Evolutionary conservation across 2,888 invertebrate genomes (phyloP).

Genomic region (Gymnocheta viridis): DNA sequence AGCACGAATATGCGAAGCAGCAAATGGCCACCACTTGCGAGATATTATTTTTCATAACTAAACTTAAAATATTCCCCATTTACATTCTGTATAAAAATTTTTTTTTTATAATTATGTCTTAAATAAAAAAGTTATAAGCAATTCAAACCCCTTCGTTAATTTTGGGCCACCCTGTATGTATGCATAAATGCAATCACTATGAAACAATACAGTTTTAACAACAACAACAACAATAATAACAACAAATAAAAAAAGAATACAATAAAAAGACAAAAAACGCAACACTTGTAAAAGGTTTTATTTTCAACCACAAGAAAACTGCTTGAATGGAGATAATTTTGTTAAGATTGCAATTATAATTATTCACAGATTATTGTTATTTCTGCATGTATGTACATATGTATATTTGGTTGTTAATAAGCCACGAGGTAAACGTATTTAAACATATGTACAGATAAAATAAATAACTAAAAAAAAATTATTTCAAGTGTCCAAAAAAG

Average conservation of each 20-base stretch:
- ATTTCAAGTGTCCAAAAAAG: slow-evolving; percentile 41
- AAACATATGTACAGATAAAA: not conserved
- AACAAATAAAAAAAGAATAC: too few species aligned
- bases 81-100: too few species aligned
- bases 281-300: slow-evolving; percentile 6
- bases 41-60: too few species aligned
- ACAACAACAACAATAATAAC: too few species aligned
- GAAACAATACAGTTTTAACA: not conserved
- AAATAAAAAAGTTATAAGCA: too few species aligned
- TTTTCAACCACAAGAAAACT: not conserved
- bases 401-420: not conserved
- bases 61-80: too few species aligned
- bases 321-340: slow-evolving; percentile 27
- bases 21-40: too few species aligned
- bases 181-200: too few species aligned
- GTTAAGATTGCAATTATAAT: slow-evolving; percentile 19
- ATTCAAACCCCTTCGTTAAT: too few species aligned
- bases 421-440: not conserved
- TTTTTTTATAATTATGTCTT: too few species aligned
- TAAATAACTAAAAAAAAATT: not conserved
- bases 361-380: slow-evolving; percentile 32
- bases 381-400: not conserved
- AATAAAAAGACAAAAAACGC: not conserved
- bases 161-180: too few species aligned
- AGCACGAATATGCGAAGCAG: too few species aligned